A percentile compares a stretch with the other conserved stretches of the same genome.
Evolutionary conservation across 2,888 invertebrate species (phyloP).

Genomic region (Formica aserva): DNA sequence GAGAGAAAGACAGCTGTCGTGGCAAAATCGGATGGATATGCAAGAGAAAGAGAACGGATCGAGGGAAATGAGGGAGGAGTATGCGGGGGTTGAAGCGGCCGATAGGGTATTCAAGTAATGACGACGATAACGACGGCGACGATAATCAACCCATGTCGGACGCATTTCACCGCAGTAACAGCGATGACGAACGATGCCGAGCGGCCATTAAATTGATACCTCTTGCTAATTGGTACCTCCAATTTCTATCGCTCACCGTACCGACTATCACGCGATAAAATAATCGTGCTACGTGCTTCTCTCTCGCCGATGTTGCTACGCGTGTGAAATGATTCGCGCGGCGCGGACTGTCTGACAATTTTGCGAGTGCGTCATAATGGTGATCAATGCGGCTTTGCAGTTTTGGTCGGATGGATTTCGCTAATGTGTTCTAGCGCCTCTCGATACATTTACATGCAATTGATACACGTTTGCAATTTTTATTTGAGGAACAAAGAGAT

Average conservation of each 20-base stretch:
- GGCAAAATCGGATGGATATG: background rate
- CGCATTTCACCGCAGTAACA: slow-evolving; percentile 57
- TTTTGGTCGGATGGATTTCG: slow-evolving; percentile 43
- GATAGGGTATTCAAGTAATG: slow-evolving; percentile 74
- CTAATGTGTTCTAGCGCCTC: slow-evolving; percentile 33
- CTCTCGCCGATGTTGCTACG: slow-evolving; percentile 24
- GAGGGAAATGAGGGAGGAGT: background rate
- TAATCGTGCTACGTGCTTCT: slow-evolving; percentile 46
- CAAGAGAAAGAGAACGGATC: slow-evolving; percentile 9
- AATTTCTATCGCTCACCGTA: slow-evolving; percentile 65
- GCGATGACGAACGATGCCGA: slow-evolving; percentile 71
- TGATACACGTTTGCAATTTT: slow-evolving; percentile 8
- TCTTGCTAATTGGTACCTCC: slow-evolving; percentile 73
- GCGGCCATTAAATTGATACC: slow-evolving; percentile 73
- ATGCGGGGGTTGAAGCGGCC: slow-evolving; percentile 26
- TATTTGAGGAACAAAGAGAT: background rate
- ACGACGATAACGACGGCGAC: slow-evolving; percentile 72
- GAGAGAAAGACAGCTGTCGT: background rate
- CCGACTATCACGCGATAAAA: slow-evolving; percentile 60
- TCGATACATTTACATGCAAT: background rate
- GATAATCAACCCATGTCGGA: slow-evolving; percentile 71
- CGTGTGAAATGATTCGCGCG: slow-evolving; percentile 47
- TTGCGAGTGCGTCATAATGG: slow-evolving; percentile 30
- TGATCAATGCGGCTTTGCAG: slow-evolving; percentile 49
- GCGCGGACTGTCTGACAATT: slow-evolving; percentile 43